Evolutionary conservation across 2,888 invertebrate species (phyloP), one percentile per base, ranked within the genome.

Genomic region (Tubiluchus corallicola): DNA sequence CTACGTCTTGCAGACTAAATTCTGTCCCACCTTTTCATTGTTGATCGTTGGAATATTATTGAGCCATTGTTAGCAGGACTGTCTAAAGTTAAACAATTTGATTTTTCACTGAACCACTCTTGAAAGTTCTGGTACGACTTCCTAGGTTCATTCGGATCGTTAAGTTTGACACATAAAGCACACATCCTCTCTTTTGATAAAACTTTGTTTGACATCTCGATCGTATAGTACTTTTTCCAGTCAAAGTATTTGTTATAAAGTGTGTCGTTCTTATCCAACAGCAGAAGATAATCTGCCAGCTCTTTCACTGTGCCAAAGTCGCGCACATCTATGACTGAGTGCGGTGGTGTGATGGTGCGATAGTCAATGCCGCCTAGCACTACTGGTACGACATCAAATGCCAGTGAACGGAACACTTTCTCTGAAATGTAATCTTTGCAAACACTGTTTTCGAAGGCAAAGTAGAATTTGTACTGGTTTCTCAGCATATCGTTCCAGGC

Each of bases 381-480:
- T n/a, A 29, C 29, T n/a, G 29, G 29, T n/a, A 29, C 29, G 9
- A 29, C n/a, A n/a, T n/a, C n/a, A n/a, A n/a, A n/a, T n/a, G n/a
- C n/a, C n/a, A n/a, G n/a, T n/a, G n/a, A n/a, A n/a, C n/a, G n/a
- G n/a, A n/a, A n/a, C n/a, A n/a, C n/a, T n/a, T n/a, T n/a, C n/a
- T n/a, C n/a, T n/a, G n/a, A n/a, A n/a, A n/a, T n/a, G n/a, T n/a
- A n/a, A n/a, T n/a, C n/a, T 29, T 29, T 29, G n/a, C 29, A 29
- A n/a, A 29, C n/a, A n/a, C 29, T 29, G 29, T 29, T 29, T 29
- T 29, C 29, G 29, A 29, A 29, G 29, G 29, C 29, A n/a, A 29
- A 29, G n/a, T 9, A 9, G n/a, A n/a, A 29, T 9, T 29, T 9
- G 29, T 29, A 29, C 9, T n/a, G 29, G 9, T 29, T n/a, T 9